Evolutionary conservation across 1,140 invertebrate genomes (phyloP), one percentile per base, ranked within the genome.

Genomic region (Agrilus planipennis): DNA sequence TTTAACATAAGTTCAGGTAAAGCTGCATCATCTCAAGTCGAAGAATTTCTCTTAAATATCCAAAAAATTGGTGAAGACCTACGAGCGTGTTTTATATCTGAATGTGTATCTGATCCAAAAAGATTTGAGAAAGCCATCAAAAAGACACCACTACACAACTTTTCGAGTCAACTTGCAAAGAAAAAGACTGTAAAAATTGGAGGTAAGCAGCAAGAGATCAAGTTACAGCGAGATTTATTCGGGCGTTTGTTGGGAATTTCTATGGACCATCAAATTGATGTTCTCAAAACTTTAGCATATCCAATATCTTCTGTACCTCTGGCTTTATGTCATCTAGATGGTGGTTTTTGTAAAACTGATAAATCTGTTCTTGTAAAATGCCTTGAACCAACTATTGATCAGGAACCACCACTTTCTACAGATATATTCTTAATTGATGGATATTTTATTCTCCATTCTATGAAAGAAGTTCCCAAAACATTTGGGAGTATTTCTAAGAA

Each of bases 221-320:
- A 48, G 34, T 35, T 58, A 40, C 51, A 55, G 29, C 46, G 53
- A 38, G 53, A 57, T 50, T 51, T 58, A 39, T 55, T 56, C 42
- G 50, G 52, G n/a, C 40, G 48, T 23, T 44, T 55, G 20, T 39
- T 56, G 31, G 52, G 20, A 14, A 15, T 57, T 21, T 53, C 55
- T 44, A 44, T 54, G 18, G 12, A 51, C 15, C 23, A 32, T 34
- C 42, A 43, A 21, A 21, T 53, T 25, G 51, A 55, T 32, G 10
- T 51, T 15, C 20, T 29, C 22, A 53, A 55, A 39, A 42, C 42
- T 29, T 44, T 55, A 22, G 36, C 11, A 12, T 52, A 41, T 34
- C 51, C 51, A 11, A 36, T 56, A 35, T 51, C 47, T 22, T 36
- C 47, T 41, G 46, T 50, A 23, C 47, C 50, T 23, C 22, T 53